Percentiles rank a stretch among this genome's conserved stretches.
These are phyloP conservation scores for Lysandra coridon DNA, from an alignment of 2,888 invertebrate genomes.

Conservation along the genomic window DNA sequence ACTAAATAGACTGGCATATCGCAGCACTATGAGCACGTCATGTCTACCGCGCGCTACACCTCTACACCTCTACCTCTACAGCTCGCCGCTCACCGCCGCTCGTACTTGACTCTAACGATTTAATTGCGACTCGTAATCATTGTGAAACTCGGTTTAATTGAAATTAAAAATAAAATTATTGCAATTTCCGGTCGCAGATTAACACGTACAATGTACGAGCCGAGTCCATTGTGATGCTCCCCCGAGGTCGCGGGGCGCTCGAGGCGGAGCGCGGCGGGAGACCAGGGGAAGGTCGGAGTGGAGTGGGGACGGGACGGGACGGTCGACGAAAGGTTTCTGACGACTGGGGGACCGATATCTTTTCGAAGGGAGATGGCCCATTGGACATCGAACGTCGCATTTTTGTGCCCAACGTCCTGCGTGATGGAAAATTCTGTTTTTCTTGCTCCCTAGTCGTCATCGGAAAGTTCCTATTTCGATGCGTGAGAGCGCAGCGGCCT, in stretches of 20 bases:
- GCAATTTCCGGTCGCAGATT: slow-evolving; percentile 26
- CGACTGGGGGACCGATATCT: too few relatives aligned
- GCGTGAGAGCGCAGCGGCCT: neutral
- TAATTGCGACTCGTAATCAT: neutral
- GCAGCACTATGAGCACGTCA: neutral
- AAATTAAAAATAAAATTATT: slow-evolving; percentile 27
- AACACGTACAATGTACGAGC: neutral
- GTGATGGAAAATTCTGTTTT: neutral
- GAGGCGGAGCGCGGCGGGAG: slow-evolving; percentile 3
- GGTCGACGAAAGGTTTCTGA: neutral
- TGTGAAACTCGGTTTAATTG: slow-evolving; percentile 24
- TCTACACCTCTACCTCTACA: neutral
- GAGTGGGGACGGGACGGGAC: neutral
- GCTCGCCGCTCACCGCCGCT: neutral
- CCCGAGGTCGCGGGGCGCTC: slow-evolving; percentile 10
- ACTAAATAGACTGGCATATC: neutral
- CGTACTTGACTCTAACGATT: slow-evolving; percentile 18
- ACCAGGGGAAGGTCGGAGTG: neutral
- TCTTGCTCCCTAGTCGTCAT: neutral
- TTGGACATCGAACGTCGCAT: too few relatives aligned
- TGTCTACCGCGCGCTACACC: neutral
- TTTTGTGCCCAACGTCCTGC: neutral
- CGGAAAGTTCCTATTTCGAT: neutral
- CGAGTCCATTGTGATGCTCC: slow-evolving; percentile 17
- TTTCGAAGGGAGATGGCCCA: too few relatives aligned